Evolutionary conservation across 2,888 invertebrate genomes (phyloP).

Genomic region (Agonopterix heracliana): DNA sequence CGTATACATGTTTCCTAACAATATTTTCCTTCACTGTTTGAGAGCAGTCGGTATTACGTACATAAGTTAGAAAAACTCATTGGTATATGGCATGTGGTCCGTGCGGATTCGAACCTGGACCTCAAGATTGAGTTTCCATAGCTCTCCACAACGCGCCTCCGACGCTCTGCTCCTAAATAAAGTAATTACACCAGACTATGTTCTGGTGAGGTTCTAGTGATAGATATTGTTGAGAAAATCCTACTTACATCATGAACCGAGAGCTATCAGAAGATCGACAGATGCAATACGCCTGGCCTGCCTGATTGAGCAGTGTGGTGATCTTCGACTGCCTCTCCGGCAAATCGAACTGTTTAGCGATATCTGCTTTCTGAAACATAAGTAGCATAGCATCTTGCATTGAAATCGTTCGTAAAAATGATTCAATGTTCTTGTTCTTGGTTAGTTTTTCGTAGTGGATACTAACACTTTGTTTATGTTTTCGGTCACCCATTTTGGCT

Average conservation of each 20-base stretch:
- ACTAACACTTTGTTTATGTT: slow-evolving; percentile 63
- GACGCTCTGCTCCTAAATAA: no score
- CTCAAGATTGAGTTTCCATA: no score
- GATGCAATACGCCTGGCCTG: slow-evolving; percentile 95
- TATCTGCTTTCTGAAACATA: slow-evolving; percentile 85
- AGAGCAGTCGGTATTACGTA: no score
- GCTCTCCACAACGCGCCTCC: no score
- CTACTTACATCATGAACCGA: slow-evolving; percentile 94
- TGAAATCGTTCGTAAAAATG: background rate
- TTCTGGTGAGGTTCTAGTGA: no score
- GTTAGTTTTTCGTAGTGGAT: background rate
- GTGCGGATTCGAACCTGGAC: no score
- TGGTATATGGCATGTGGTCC: no score
- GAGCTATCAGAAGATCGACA: slow-evolving; percentile 95
- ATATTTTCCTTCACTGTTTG: no score
- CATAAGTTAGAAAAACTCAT: no score
- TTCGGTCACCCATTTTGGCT: slow-evolving; percentile 54
- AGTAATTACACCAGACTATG: no score
- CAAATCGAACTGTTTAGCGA: slow-evolving; percentile 90
- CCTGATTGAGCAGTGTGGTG: slow-evolving; percentile 89
- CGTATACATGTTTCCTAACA: no score
- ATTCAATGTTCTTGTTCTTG: background rate
- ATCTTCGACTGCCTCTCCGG: slow-evolving; percentile 95
- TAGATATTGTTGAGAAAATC: no score
- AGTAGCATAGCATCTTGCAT: background rate